A percentile compares a stretch with the other conserved stretches of the same genome.
Evolutionary conservation across 1,140 invertebrate species (phyloP).

Genomic region (Neoseiulus cucumeris): DNA sequence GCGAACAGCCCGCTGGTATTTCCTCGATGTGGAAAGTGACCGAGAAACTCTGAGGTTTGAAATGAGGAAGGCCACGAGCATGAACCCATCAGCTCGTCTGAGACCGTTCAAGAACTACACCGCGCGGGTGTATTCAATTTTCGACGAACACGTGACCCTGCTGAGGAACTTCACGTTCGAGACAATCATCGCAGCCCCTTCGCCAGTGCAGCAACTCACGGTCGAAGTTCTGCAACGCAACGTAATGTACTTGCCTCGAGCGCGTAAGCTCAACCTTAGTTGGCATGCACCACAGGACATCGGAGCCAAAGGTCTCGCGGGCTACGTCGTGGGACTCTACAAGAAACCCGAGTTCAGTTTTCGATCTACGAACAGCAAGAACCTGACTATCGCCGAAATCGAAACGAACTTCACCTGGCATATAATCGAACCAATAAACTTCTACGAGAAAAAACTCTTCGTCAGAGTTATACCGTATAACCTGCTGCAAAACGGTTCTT

Average conservation of each 20-base stretch:
- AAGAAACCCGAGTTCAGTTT: constrained; percentile 7
- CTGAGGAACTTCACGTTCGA: background rate
- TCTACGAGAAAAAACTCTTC: background rate
- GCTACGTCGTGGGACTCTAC: background rate
- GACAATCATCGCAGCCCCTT: background rate
- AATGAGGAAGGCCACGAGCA: constrained; percentile 2
- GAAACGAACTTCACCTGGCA: background rate
- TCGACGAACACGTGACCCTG: background rate
- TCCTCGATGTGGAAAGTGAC: background rate
- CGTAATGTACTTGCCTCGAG: background rate
- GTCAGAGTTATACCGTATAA: background rate
- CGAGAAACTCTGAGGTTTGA: background rate
- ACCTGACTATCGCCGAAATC: background rate
- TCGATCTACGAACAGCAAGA: background rate
- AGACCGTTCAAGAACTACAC: background rate
- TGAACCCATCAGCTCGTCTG: background rate
- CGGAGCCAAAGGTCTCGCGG: background rate
- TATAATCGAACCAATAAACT: background rate
- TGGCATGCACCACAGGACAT: background rate
- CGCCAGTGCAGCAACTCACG: background rate
- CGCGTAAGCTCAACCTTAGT: background rate
- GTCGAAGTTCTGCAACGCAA: background rate
- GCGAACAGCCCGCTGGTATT: background rate
- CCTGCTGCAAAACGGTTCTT: background rate
- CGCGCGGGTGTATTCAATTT: background rate